A percentile compares a stretch with the other conserved stretches of the same genome.
These are phyloP conservation scores for Dasypus novemcinctus DNA, from an alignment of 2,113 vertebrate genomes.

Conservation along the genomic window DNA sequence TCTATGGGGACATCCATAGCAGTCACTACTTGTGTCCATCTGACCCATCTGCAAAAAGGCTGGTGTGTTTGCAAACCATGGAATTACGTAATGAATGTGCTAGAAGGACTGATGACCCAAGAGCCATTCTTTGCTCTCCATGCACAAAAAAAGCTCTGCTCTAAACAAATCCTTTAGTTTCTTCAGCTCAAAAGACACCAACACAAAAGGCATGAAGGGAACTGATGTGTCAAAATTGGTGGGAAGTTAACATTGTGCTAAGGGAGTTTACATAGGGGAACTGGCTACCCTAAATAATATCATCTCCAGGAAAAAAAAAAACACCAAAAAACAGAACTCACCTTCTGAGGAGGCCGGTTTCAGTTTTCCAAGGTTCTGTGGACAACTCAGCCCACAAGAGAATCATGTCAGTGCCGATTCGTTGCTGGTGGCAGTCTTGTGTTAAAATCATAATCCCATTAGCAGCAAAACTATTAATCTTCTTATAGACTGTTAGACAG, in stretches of 20 bases:
- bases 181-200: neutral
- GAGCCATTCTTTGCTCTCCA: neutral
- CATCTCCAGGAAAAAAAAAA: neutral
- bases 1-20: neutral
- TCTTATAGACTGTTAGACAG: constrained; percentile 63
- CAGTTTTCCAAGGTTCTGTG: neutral
- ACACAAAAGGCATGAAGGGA: neutral
- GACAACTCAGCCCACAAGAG: neutral
- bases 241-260: neutral
- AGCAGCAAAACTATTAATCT: constrained; percentile 78
- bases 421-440: constrained; percentile 39
- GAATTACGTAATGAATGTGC: neutral
- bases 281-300: neutral
- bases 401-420: neutral
- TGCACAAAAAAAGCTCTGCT: neutral
- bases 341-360: neutral
- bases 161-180: neutral
- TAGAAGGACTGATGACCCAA: neutral
- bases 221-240: neutral
- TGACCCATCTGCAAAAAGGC: neutral
- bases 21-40: neutral
- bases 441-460: constrained; percentile 72
- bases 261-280: neutral
- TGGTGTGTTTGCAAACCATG: neutral
- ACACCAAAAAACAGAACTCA: neutral